Base-by-base conservation (phyloP, 2,113 vertebrate genomes). In the Colius striatus region DNA sequence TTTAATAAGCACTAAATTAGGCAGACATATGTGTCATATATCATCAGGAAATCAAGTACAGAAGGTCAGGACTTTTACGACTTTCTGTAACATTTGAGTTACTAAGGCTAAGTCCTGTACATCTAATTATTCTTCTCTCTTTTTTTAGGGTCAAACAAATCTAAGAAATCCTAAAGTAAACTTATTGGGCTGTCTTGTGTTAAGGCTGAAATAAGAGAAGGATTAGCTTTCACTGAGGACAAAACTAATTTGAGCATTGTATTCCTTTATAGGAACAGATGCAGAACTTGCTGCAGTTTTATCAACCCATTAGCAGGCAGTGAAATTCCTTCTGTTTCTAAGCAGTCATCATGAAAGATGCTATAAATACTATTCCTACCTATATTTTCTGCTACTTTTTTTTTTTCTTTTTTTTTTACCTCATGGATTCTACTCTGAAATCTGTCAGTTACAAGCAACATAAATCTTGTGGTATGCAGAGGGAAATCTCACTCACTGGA, bases 1-100 rank as follows among this genome's bases (percentile, higher is more conserved):
- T 91, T 77, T 91, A 93, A 85, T 93, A 94, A 95, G 61, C 32
- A 77, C 60, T 86, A 95, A 93, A 95, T 85, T 90, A 94, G 50
- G 48, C 61, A 92, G 67, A 58, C 83, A 88, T 89, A 80, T 65
- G 45, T 92, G 82, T 90, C 81, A 78, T 90, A 84, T 45, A 87
- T 92, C 70, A 91, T 93, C 80, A 80, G 36, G 30, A 95, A 95
- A 76, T 87, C 93, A 88, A 92, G 48, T 36, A 70, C 38, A 86
- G 85, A 91, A 85, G 65, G 60, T 92, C 43, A 6, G 11, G 65
- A 78, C 73, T 91, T 92, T 89, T 75, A 82, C 54, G 68, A 84
- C 32, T 94, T 94, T 67, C 53, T 38, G 13, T 75, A 84, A 83
- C 57, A 77, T 95, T 91, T 92, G 84, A 84, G 43, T 63, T 77